A percentile compares a stretch with the other conserved stretches of the same genome.
Conservation (phyloP, 2,113 vertebrate genomes). For the Eurystomus gularis region DNA sequence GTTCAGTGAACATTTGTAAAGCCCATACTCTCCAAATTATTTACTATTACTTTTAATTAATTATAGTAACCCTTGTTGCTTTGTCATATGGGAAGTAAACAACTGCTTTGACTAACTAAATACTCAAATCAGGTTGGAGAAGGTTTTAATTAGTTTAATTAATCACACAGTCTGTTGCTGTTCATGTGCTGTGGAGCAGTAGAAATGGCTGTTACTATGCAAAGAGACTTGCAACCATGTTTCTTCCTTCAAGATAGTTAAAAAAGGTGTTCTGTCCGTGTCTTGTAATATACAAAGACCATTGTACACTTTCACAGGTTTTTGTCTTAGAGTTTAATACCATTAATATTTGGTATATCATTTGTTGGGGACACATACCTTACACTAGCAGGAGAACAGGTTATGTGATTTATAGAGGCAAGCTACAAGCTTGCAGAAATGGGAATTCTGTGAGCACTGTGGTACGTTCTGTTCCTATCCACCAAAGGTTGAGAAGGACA, state of each 20-base stretch:
- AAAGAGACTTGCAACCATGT: neutral
- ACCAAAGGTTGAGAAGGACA: neutral
- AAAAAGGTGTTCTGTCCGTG: neutral
- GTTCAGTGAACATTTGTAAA: neutral
- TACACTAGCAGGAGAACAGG: neutral
- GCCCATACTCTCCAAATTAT: neutral
- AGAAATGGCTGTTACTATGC: neutral
- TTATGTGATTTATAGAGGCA: neutral
- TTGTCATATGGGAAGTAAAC: neutral
- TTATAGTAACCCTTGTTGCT: neutral
- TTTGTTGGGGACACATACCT: neutral
- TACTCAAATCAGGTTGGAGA: neutral
- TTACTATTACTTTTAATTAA: neutral
- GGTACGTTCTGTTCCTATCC: neutral
- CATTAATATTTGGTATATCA: neutral
- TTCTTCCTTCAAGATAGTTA: neutral
- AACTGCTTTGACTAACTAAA: conserved; percentile 35
- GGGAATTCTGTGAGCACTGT: neutral
- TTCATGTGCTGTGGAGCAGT: neutral
- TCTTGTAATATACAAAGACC: neutral
- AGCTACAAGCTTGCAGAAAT: neutral
- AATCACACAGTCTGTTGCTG: neutral
- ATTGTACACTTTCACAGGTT: neutral
- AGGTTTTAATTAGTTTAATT: conserved; percentile 25
- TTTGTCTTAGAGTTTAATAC: neutral